Conservation (phyloP, 2,113 vertebrate species). For the Erinaceus europaeus region DNA sequence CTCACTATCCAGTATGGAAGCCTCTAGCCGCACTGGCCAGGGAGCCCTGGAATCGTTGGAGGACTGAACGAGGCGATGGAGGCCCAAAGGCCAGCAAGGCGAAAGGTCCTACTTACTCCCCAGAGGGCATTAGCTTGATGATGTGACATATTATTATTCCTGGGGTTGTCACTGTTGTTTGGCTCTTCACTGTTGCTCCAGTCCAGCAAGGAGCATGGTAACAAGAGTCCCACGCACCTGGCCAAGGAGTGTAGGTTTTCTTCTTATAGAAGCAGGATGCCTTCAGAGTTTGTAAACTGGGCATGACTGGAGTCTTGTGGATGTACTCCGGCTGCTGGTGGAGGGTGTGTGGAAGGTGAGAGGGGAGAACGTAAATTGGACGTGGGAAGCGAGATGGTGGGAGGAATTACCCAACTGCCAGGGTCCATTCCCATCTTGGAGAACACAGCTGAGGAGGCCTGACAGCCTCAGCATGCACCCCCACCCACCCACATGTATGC, state of each 20-base stretch:
- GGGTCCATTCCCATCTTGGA: not conserved
- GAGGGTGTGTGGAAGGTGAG: not conserved
- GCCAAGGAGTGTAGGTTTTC: not conserved
- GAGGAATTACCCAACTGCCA: not conserved
- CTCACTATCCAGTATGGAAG: not conserved
- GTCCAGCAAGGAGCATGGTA: not conserved
- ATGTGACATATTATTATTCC: accelerated
- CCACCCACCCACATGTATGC: accelerated
- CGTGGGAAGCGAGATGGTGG: not conserved
- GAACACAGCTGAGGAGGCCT: not conserved
- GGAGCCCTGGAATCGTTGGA: not conserved
- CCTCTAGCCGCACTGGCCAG: accelerated
- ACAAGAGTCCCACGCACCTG: not conserved
- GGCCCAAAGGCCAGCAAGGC: not conserved
- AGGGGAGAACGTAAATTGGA: not conserved
- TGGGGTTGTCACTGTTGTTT: not conserved
- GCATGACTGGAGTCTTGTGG: not conserved
- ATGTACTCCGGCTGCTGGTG: not conserved
- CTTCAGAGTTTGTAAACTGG: not conserved
- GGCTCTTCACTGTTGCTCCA: not conserved
- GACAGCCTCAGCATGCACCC: not conserved
- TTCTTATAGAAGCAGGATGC: not conserved
- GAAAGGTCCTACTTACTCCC: not conserved
- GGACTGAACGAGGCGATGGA: not conserved
- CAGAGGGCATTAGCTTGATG: not conserved